A percentile compares a stretch with the other conserved stretches of the same genome.
Conservation (phyloP, 2,113 vertebrate genomes). For the Raja brachyura region DNA sequence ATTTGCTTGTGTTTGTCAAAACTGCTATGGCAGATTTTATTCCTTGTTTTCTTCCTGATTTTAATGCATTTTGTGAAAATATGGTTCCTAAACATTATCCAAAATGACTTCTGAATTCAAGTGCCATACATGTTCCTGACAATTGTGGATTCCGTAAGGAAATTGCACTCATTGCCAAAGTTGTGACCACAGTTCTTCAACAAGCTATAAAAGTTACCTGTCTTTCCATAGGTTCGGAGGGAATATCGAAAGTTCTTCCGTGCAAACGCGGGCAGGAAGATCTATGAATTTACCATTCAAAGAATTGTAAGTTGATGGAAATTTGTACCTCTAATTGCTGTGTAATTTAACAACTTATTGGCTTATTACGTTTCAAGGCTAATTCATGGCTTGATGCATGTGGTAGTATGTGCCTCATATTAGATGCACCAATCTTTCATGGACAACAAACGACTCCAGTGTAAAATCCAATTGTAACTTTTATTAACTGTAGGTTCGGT, state of each 20-base stretch:
- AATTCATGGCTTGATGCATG: background rate
- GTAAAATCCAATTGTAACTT: background rate
- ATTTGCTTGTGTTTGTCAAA: background rate
- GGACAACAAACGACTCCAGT: background rate
- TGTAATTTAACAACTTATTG: background rate
- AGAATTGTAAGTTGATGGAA: constrained; percentile 75
- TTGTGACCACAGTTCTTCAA: background rate
- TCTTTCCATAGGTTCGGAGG: constrained; percentile 77
- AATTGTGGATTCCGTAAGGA: background rate
- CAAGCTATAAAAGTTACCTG: background rate
- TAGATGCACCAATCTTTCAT: too few species aligned
- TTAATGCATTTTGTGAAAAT: background rate
- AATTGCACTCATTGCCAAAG: background rate
- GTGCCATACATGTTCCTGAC: background rate
- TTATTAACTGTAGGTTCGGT: background rate
- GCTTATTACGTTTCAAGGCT: background rate
- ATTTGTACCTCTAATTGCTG: background rate
- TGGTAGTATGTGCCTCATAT: background rate
- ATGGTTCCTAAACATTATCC: background rate
- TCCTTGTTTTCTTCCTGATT: background rate
- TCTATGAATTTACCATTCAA: constrained; percentile 90
- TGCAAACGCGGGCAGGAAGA: constrained; percentile 93
- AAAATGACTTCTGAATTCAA: background rate
- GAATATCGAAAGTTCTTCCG: constrained; percentile 97
- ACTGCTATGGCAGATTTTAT: background rate